Percentiles rank a stretch among this genome's conserved stretches.
These are phyloP conservation scores for Chymomyza amoena DNA, from an alignment of 2,888 invertebrate species.

Conservation along the genomic window DNA sequence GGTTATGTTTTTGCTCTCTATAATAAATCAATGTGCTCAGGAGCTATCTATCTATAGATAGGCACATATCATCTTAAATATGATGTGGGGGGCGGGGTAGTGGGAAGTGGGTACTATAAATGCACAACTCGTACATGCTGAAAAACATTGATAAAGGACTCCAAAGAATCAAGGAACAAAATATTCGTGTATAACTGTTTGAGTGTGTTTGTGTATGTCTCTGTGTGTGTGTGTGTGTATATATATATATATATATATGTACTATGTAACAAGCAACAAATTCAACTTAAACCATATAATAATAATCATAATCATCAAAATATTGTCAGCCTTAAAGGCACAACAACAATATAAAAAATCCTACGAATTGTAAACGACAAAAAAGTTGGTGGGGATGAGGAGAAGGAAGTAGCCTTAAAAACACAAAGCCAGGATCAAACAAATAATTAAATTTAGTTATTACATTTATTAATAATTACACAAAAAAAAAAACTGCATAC, in stretches of 20 bases:
- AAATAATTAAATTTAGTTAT: slow-evolving; percentile 34
- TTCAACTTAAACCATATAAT: background rate
- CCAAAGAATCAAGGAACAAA: background rate
- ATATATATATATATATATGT: slow-evolving; percentile 10
- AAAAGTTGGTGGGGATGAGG: background rate
- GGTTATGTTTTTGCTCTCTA: too few species aligned
- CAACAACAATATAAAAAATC: background rate
- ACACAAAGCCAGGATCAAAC: slow-evolving; percentile 8
- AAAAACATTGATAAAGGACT: background rate
- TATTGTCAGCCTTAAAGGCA: background rate
- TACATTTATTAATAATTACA: slow-evolving; percentile 73
- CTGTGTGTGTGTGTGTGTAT: background rate
- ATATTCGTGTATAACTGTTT: background rate
- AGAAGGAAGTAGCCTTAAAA: background rate
- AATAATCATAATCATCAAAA: background rate
- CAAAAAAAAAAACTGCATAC: slow-evolving; percentile 64
- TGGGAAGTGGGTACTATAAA: too few species aligned
- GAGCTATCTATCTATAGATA: too few species aligned
- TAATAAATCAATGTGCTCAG: too few species aligned
- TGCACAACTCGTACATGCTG: background rate
- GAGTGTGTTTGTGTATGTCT: slow-evolving; percentile 7
- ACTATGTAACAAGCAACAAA: background rate
- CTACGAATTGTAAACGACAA: background rate
- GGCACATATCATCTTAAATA: too few species aligned
- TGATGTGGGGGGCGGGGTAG: too few species aligned